Evolutionary conservation across 2,888 invertebrate species (phyloP).

Genomic region (Heteromyza rotundicornis): DNA sequence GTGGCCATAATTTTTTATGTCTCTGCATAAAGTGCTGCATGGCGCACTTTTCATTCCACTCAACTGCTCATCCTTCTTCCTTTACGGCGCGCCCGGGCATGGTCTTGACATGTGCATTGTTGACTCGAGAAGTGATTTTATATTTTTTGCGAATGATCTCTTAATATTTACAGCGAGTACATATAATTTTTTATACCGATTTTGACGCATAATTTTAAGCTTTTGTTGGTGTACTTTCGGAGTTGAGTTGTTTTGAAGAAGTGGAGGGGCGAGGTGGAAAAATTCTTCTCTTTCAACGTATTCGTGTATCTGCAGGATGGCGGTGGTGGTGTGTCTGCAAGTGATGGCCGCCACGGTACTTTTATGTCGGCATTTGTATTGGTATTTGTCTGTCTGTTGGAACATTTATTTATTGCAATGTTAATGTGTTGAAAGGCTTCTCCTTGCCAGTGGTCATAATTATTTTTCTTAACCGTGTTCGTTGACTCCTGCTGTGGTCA

Average conservation of each 20-base stretch:
- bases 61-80: too few relatives aligned
- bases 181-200: too few relatives aligned
- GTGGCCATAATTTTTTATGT: constrained; percentile 9
- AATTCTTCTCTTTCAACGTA: too few relatives aligned
- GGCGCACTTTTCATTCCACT: neutral
- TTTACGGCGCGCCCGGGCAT: too few relatives aligned
- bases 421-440: neutral
- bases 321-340: neutral
- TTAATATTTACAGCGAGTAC: too few relatives aligned
- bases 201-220: too few relatives aligned
- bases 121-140: too few relatives aligned
- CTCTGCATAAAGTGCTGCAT: neutral
- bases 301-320: too few relatives aligned
- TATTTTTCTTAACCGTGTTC: neutral
- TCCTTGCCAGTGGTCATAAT: neutral
- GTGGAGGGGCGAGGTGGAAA: too few relatives aligned
- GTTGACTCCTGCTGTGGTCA: neutral
- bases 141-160: too few relatives aligned
- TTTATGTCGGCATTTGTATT: neutral
- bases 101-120: too few relatives aligned
- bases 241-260: neutral
- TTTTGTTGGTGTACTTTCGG: too few relatives aligned
- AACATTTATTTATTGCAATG: neutral
- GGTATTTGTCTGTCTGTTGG: neutral
- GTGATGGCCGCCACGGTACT: neutral